phyloP scores from a whole-genome alignment of 2,888 invertebrate species.

The Charanyca ferruginea region DNA sequence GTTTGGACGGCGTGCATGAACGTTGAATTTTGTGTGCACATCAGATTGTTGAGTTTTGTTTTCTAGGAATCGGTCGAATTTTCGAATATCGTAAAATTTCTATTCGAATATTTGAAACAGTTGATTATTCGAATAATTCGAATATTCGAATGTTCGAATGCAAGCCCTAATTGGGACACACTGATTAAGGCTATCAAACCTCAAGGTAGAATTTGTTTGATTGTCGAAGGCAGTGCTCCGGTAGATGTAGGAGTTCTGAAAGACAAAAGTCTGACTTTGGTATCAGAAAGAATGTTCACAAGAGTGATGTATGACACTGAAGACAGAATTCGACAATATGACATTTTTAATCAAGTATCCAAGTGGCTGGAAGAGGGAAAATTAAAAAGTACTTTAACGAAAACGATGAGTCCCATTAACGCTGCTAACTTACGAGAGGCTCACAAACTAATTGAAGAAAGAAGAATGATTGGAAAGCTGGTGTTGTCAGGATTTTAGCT shows the following conservation, averaged over 20 bases:
- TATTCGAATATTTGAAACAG: no score
- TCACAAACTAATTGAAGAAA: slow-evolving; percentile 79
- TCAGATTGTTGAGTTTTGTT: no score
- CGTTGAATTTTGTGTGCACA: no score
- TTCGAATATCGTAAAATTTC: no score
- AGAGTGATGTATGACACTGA: slow-evolving; percentile 83
- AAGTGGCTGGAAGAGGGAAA: slow-evolving; percentile 80
- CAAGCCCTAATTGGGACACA: no score
- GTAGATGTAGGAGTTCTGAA: slow-evolving; percentile 81
- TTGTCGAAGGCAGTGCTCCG: slow-evolving; percentile 82
- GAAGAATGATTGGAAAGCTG: slow-evolving; percentile 81
- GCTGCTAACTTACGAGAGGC: slow-evolving; percentile 82
- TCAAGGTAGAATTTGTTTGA: slow-evolving; percentile 83
- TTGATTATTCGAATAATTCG: no score
- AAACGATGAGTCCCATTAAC: slow-evolving; percentile 82
- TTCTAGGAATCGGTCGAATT: no score
- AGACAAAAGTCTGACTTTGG: slow-evolving; percentile 84
- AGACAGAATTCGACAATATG: slow-evolving; percentile 79
- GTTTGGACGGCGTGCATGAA: no score
- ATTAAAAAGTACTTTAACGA: slow-evolving; percentile 79
- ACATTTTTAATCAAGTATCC: slow-evolving; percentile 78
- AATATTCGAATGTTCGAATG: no score
- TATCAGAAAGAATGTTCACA: slow-evolving; percentile 83
- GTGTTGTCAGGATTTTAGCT: slow-evolving; percentile 79
- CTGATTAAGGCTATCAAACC: slow-evolving; percentile 82